A percentile compares a stretch with the other conserved stretches of the same genome.
Evolutionary conservation across 2,797 vertebrate species (phyloP).

Genomic region (Choloepus didactylus): DNA sequence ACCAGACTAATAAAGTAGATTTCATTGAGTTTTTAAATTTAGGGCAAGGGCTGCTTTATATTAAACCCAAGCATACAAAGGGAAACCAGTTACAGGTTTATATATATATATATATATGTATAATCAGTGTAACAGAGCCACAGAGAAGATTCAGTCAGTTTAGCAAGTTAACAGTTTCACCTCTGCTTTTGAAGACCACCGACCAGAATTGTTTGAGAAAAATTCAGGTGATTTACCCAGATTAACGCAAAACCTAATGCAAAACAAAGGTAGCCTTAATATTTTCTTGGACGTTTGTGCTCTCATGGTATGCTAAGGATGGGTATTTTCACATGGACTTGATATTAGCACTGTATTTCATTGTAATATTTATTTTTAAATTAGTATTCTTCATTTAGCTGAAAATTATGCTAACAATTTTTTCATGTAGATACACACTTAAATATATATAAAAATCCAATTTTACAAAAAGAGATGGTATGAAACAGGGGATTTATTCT

Average conservation of each 20-base stretch:
- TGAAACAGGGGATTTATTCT: neutral
- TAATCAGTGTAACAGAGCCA: neutral
- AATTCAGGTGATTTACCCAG: neutral
- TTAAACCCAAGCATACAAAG: neutral
- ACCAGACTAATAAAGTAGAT: neutral
- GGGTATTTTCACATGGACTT: neutral
- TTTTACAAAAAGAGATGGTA: neutral
- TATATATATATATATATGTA: no score
- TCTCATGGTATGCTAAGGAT: neutral
- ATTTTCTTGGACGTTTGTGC: neutral
- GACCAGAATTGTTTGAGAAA: neutral
- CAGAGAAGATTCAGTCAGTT: neutral
- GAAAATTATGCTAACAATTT: neutral
- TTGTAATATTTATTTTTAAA: neutral
- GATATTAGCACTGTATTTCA: neutral
- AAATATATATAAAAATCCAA: neutral
- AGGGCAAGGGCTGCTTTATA: neutral
- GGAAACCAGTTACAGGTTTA: neutral
- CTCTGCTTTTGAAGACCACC: neutral
- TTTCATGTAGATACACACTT: neutral
- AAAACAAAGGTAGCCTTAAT: neutral
- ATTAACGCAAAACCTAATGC: neutral
- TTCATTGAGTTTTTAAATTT: conserved; percentile 41
- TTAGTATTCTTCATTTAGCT: conserved; percentile 4
- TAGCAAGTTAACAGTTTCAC: neutral